Conservation (phyloP, 2,797 vertebrate species). For the Atherinosoma microstoma region DNA sequence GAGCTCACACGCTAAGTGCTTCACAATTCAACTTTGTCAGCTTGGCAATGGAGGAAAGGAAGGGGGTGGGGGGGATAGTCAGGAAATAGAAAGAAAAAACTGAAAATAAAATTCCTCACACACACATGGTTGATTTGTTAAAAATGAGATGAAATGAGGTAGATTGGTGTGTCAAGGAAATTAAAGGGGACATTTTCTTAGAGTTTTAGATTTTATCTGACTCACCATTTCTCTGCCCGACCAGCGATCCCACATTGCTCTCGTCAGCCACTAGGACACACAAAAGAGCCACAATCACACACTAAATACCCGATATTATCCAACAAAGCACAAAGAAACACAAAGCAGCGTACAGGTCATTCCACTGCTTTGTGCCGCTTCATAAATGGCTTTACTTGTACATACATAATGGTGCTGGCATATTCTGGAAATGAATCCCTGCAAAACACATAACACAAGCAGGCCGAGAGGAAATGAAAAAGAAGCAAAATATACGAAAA, state of each 20-base stretch:
- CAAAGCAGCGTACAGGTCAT: background rate
- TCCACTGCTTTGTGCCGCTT: conserved; percentile 11
- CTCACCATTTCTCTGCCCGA: conserved; percentile 85
- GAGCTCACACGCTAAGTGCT: conserved; percentile 66
- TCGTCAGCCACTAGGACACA: conserved; percentile 89
- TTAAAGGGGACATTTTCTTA: conserved; percentile 1
- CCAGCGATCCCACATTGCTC: conserved; percentile 89
- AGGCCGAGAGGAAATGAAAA: conserved; percentile 70
- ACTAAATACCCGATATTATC: conserved; percentile 9
- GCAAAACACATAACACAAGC: conserved; percentile 23
- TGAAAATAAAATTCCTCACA: conserved; percentile 7
- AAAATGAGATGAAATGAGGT: conserved; percentile 3
- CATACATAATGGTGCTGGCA: conserved; percentile 17
- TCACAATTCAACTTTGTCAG: conserved; percentile 70
- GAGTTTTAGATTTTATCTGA: conserved; percentile 24
- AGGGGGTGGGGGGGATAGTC: background rate
- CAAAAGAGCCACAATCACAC: conserved; percentile 10
- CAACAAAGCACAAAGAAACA: conserved; percentile 3
- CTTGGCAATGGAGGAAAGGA: background rate
- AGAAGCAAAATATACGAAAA: conserved; percentile 63
- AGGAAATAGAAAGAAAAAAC: background rate
- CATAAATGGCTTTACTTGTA: conserved; percentile 38
- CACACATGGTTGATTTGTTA: background rate
- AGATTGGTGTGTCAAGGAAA: background rate
- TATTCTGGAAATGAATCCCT: conserved; percentile 39